Evolutionary conservation across 2,797 vertebrate species (phyloP).

Genomic region (Bovichtus diacanthus): DNA sequence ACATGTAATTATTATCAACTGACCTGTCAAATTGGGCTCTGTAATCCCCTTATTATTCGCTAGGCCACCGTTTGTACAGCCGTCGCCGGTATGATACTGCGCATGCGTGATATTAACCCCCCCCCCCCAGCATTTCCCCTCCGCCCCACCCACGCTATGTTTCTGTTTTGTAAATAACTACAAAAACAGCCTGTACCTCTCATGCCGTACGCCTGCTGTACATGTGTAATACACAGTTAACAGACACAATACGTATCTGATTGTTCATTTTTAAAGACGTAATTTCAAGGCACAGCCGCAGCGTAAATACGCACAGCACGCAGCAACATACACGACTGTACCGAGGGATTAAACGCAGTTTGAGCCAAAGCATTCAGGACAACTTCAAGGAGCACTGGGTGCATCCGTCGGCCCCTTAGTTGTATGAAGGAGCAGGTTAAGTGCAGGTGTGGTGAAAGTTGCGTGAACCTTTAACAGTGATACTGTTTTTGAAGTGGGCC

Average conservation of each 20-base stretch:
- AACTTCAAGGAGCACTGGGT: background rate
- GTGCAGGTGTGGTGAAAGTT: slow-evolving; percentile 12
- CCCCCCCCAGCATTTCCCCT: slow-evolving; percentile 10
- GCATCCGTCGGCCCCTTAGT: background rate
- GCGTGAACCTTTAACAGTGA: background rate
- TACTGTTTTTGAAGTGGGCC: background rate
- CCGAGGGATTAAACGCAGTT: background rate
- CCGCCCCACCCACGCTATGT: slow-evolving; percentile 21
- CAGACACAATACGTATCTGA: background rate
- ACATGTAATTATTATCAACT: slow-evolving; percentile 30
- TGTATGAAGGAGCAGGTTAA: background rate
- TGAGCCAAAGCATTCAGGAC: background rate
- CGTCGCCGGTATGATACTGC: slow-evolving; percentile 83
- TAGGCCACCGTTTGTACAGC: slow-evolving; percentile 78
- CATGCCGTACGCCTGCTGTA: too few species aligned
- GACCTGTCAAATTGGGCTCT: slow-evolving; percentile 83
- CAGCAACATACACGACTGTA: background rate
- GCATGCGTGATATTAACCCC: slow-evolving; percentile 71
- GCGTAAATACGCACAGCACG: background rate
- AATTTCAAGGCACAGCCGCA: background rate
- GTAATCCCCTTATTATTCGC: slow-evolving; percentile 78
- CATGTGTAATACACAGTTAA: background rate
- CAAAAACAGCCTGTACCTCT: background rate
- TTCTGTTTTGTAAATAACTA: background rate
- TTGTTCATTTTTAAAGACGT: background rate